These are phyloP conservation scores for Drosophila ogumai DNA, from an alignment of 1,140 invertebrate genomes.

Conservation along the genomic window DNA sequence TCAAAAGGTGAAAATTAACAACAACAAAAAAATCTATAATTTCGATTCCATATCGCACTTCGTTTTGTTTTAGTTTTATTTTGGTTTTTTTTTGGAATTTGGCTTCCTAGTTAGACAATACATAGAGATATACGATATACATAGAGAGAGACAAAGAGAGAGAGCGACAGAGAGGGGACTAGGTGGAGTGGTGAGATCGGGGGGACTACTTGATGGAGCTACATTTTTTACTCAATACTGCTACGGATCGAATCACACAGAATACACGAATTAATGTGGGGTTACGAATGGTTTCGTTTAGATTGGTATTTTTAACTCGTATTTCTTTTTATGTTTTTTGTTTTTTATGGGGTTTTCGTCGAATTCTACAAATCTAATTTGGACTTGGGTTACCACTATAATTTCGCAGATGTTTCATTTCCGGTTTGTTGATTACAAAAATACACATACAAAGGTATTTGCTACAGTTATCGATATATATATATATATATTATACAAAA, in stretches of 20 bases:
- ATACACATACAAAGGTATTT: constrained; percentile 39
- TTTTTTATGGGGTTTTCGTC: constrained; percentile 5
- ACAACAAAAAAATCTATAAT: not conserved
- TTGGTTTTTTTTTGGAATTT: constrained; percentile 58
- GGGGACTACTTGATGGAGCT: constrained; percentile 51
- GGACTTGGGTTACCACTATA: constrained; percentile 49
- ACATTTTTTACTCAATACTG: constrained; percentile 47
- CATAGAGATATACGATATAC: constrained; percentile 42
- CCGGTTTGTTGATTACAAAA: constrained; percentile 23
- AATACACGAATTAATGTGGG: constrained; percentile 65
- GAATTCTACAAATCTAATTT: constrained; percentile 42
- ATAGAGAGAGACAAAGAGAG: constrained; percentile 24
- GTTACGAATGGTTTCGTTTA: constrained; percentile 54
- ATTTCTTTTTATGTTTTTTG: constrained; percentile 10
- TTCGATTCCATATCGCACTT: constrained; percentile 53
- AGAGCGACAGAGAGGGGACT: constrained; percentile 44
- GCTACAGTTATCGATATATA: constrained; percentile 37
- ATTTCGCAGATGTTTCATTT: constrained; percentile 45
- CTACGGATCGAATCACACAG: constrained; percentile 75
- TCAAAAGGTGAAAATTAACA: not conserved
- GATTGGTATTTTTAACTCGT: constrained; percentile 5
- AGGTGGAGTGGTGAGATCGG: constrained; percentile 22
- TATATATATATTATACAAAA: constrained; percentile 35
- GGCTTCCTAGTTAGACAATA: constrained; percentile 72
- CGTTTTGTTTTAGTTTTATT: constrained; percentile 40